Percentiles rank a stretch among this genome's conserved stretches.
These are phyloP conservation scores for Platalea minor DNA, from an alignment of 2,797 vertebrate genomes.

Conservation along the genomic window DNA sequence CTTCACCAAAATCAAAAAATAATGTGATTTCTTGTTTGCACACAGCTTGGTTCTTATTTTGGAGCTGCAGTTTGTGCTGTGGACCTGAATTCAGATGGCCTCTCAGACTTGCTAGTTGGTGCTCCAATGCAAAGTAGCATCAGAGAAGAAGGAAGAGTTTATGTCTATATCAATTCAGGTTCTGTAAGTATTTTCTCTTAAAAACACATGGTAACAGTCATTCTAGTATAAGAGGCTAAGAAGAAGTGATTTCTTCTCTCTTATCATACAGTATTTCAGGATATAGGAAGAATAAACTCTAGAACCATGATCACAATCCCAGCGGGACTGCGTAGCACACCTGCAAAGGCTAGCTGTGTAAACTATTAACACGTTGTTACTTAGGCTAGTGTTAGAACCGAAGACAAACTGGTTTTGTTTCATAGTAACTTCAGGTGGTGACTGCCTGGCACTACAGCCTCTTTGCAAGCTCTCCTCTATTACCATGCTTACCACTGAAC, in stretches of 20 bases:
- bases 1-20: neutral
- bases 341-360: neutral
- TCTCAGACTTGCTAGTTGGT: conserved; percentile 94
- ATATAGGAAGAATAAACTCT: neutral
- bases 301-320: neutral
- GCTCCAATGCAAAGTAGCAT: conserved; percentile 88
- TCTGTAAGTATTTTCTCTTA: conserved; percentile 75
- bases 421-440: neutral
- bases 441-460: neutral
- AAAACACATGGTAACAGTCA: neutral
- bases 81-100: conserved; percentile 91
- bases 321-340: neutral
- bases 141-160: conserved; percentile 92
- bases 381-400: neutral
- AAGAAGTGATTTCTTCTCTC: neutral
- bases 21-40: neutral
- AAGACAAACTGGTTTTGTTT: neutral
- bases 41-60: conserved; percentile 93
- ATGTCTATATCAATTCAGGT: conserved; percentile 93
- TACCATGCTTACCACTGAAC: neutral
- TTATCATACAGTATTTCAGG: neutral
- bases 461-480: neutral
- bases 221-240: neutral
- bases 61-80: conserved; percentile 89
- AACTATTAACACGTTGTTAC: rapidly evolving